phyloP scores from a whole-genome alignment of 1,140 invertebrate genomes.

The Tribolium madens region DNA sequence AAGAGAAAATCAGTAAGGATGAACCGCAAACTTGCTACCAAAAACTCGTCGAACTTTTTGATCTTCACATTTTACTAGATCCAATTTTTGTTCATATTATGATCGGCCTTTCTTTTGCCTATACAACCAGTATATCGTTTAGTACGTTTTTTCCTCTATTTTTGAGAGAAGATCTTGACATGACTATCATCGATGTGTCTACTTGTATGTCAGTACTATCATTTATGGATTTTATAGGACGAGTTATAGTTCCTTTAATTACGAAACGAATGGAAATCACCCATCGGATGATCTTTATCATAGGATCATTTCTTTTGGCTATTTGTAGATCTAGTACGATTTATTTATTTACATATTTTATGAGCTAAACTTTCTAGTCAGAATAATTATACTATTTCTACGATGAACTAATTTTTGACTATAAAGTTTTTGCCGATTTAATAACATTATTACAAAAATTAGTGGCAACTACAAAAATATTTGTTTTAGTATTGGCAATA shows the following conservation, averaged over 20 bases:
- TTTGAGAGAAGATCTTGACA: conserved; percentile 68
- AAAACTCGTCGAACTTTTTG: conserved; percentile 69
- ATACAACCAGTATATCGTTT: conserved; percentile 77
- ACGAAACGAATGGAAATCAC: conserved; percentile 74
- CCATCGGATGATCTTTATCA: conserved; percentile 69
- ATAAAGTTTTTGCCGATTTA: conserved; percentile 28
- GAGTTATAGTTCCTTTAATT: conserved; percentile 73
- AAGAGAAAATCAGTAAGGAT: background rate
- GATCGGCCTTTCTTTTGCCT: conserved; percentile 73
- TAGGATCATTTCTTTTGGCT: conserved; percentile 65
- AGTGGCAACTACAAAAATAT: conserved; percentile 13
- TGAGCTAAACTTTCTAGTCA: conserved; percentile 10
- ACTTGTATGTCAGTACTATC: conserved; percentile 75
- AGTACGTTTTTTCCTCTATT: conserved; percentile 78
- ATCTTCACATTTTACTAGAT: conserved; percentile 73
- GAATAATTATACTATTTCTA: background rate
- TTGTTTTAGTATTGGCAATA: conserved; percentile 66
- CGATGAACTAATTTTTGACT: too few relatives aligned
- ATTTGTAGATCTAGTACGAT: conserved; percentile 66
- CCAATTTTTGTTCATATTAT: conserved; percentile 74
- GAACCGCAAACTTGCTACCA: conserved; percentile 30
- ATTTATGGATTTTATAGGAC: conserved; percentile 74
- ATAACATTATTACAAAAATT: background rate
- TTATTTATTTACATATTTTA: background rate
- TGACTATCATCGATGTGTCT: conserved; percentile 71